Evolutionary conservation across 2,888 invertebrate genomes (phyloP).

Genomic region (Limnephilus marmoratus): DNA sequence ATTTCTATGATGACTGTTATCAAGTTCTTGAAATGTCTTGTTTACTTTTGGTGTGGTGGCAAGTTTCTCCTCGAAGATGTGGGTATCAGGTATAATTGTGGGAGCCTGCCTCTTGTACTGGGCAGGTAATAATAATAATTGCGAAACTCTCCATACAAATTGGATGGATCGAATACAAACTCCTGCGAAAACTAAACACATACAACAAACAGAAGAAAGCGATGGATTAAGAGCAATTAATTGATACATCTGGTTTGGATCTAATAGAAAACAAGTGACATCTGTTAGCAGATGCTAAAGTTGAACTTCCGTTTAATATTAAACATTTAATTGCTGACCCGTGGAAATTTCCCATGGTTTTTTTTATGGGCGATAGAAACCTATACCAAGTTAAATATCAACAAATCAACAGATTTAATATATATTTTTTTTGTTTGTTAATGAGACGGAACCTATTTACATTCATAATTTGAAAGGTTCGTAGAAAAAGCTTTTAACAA

Average conservation of each 20-base stretch:
- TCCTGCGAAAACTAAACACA: conserved; percentile 22
- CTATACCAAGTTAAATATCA: background rate
- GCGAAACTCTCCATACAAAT: conserved; percentile 46
- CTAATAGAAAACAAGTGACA: background rate
- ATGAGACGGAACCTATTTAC: background rate
- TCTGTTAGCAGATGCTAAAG: background rate
- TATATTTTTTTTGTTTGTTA: background rate
- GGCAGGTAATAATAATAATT: conserved; percentile 10
- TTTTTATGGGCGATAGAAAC: background rate
- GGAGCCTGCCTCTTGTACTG: background rate
- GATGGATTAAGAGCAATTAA: conserved; percentile 28
- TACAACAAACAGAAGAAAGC: conserved; percentile 21
- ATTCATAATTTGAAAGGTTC: background rate
- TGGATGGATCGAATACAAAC: conserved; percentile 42
- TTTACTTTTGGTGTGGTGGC: background rate
- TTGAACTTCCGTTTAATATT: background rate
- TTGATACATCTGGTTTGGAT: background rate
- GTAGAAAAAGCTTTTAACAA: no score
- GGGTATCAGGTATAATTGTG: conserved; percentile 9
- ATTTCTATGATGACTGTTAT: background rate
- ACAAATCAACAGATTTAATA: background rate
- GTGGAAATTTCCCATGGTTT: no score
- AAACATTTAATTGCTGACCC: no score
- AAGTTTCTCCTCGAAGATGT: background rate
- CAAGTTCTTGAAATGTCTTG: background rate